These are phyloP conservation scores for Furcifer pardalis DNA, from an alignment of 2,797 vertebrate species.

Conservation along the genomic window DNA sequence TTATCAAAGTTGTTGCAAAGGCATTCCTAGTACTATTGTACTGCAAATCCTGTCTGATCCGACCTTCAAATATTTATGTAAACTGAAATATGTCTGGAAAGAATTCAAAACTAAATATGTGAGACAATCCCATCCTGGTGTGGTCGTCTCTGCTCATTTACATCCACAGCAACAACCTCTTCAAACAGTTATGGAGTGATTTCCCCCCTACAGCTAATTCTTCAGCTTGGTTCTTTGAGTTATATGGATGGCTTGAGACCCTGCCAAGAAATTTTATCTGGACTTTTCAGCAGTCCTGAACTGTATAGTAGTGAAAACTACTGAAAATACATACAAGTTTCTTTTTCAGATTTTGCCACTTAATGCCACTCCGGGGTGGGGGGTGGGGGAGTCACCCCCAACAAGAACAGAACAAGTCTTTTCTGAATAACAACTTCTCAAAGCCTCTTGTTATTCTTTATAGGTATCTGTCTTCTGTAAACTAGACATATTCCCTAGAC, in stretches of 20 bases:
- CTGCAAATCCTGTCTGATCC: constrained; percentile 79
- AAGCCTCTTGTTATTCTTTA: too few relatives aligned
- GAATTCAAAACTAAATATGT: constrained; percentile 70
- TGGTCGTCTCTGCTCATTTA: constrained; percentile 57
- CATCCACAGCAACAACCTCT: constrained; percentile 55
- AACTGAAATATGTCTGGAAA: constrained; percentile 78
- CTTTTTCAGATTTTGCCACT: not conserved
- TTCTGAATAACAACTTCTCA: too few relatives aligned
- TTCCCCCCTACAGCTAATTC: constrained; percentile 65
- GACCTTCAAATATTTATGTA: constrained; percentile 78
- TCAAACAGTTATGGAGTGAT: constrained; percentile 49
- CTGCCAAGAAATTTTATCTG: constrained; percentile 46
- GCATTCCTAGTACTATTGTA: constrained; percentile 74
- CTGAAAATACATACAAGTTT: constrained; percentile 23
- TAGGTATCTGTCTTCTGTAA: too few relatives aligned
- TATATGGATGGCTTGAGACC: constrained; percentile 35
- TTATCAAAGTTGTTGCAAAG: constrained; percentile 72
- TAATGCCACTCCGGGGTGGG: not conserved
- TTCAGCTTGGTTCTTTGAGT: constrained; percentile 57
- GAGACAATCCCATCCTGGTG: constrained; percentile 50
- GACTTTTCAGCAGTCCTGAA: constrained; percentile 42
- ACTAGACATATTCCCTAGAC: too few relatives aligned
- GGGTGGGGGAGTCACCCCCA: too few relatives aligned
- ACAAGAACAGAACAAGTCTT: not conserved
- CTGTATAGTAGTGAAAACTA: constrained; percentile 31